Percentiles rank a stretch among this genome's conserved stretches.
Conservation (phyloP, 2,113 vertebrate species). For the Monarcha castaneiventris region DNA sequence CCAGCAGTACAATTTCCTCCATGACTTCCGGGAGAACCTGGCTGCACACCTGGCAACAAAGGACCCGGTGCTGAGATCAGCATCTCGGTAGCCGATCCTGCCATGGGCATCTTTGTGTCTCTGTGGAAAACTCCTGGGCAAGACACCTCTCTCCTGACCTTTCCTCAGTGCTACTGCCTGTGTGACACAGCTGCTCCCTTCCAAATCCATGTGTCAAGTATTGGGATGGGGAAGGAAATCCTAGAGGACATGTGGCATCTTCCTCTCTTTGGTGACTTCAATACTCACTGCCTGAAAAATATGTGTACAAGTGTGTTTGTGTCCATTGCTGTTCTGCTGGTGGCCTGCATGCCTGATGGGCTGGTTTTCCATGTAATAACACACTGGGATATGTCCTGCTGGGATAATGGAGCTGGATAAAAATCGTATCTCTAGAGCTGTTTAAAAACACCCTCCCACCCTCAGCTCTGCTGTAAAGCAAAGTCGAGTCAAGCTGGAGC, state of each 20-base stretch:
- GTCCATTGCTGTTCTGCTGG: neutral
- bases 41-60: constrained; percentile 72
- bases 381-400: no score
- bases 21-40: constrained; percentile 84
- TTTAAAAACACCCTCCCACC: neutral
- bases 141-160: neutral
- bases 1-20: constrained; percentile 92
- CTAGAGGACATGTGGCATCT: neutral
- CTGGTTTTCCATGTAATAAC: neutral
- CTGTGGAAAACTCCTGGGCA: neutral
- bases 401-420: neutral
- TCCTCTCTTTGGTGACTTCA: neutral
- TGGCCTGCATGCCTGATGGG: neutral
- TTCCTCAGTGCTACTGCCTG: neutral
- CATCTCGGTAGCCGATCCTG: constrained; percentile 72
- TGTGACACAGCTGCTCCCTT: neutral
- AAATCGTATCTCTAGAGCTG: neutral
- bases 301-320: neutral
- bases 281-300: neutral
- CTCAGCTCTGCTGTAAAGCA: neutral
- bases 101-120: fast-evolving
- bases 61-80: constrained; percentile 67
- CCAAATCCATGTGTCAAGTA: fast-evolving
- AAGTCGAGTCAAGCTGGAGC: neutral
- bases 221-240: neutral